Conservation (phyloP, 1,140 invertebrate genomes). For the Diuraphis noxia region DNA sequence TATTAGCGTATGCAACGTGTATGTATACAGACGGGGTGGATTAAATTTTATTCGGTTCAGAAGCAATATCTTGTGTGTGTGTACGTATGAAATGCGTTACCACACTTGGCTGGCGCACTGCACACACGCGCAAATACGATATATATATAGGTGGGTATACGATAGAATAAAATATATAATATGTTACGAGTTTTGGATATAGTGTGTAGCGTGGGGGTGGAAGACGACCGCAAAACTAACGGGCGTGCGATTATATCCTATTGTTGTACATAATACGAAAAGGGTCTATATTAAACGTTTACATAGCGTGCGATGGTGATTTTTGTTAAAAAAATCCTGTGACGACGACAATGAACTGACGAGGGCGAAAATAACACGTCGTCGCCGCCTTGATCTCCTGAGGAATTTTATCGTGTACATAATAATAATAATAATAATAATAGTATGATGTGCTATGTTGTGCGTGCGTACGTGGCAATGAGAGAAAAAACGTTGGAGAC, state of each 20-base stretch:
- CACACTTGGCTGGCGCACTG: not conserved
- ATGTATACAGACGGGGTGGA: constrained; percentile 17
- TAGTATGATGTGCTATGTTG: not conserved
- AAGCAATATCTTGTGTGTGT: not conserved
- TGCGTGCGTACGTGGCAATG: constrained; percentile 5
- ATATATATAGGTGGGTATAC: not conserved
- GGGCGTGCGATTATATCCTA: constrained; percentile 35
- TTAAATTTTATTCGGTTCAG: constrained; percentile 47
- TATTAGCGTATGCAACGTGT: not conserved
- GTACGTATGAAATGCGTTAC: not conserved
- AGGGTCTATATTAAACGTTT: constrained; percentile 46
- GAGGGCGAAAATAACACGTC: constrained; percentile 45
- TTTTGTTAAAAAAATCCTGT: constrained; percentile 32
- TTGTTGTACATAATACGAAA: not conserved
- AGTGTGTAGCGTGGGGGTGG: not conserved
- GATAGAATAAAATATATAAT: not conserved
- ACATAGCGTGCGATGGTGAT: constrained; percentile 27
- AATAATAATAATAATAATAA: constrained; percentile 25
- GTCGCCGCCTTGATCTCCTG: constrained; percentile 53
- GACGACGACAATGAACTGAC: not conserved
- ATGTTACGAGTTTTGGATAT: not conserved
- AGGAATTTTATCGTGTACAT: constrained; percentile 56
- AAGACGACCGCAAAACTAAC: constrained; percentile 43
- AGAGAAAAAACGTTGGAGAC: constrained; percentile 30
- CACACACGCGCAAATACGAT: not conserved